These are phyloP conservation scores for Scomberomorus guttatus DNA, from an alignment of 2,797 vertebrate species.

Conservation along the genomic window DNA sequence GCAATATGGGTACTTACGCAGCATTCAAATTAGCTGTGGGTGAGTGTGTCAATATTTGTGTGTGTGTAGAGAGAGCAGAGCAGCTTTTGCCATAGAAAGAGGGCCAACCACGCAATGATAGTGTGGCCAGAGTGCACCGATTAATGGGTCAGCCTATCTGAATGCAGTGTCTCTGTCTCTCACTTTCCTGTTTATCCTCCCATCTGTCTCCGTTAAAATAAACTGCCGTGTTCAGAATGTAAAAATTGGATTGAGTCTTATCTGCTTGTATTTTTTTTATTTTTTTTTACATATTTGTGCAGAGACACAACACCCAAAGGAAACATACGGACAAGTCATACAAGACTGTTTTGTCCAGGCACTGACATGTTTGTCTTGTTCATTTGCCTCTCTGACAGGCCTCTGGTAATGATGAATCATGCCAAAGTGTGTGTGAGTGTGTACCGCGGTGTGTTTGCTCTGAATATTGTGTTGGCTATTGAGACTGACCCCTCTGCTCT, in stretches of 20 bases:
- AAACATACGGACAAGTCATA: background rate
- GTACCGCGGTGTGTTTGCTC: slow-evolving; percentile 30
- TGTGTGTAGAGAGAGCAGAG: slow-evolving; percentile 35
- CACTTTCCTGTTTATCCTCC: slow-evolving; percentile 15
- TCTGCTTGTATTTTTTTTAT: background rate
- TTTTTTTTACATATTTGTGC: no score
- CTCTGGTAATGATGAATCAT: slow-evolving; percentile 47
- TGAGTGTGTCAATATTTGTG: slow-evolving; percentile 20
- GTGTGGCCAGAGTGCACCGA: slow-evolving; percentile 57
- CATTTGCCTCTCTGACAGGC: slow-evolving; percentile 20
- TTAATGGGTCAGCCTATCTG: slow-evolving; percentile 70
- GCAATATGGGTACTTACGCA: slow-evolving; percentile 60
- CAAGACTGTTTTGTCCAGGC: background rate
- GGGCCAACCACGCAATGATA: slow-evolving; percentile 41
- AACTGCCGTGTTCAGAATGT: slow-evolving; percentile 3
- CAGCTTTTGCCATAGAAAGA: slow-evolving; percentile 52
- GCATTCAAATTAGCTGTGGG: slow-evolving; percentile 66
- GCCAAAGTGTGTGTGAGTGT: slow-evolving; percentile 26
- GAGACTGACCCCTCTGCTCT: slow-evolving; percentile 53
- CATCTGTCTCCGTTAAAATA: slow-evolving; percentile 34
- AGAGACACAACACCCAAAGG: background rate
- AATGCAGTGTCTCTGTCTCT: slow-evolving; percentile 25
- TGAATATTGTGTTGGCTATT: slow-evolving; percentile 28
- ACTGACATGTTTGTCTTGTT: slow-evolving; percentile 16
- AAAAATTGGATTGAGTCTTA: slow-evolving; percentile 11